Evolutionary conservation across 2,888 invertebrate species (phyloP), one percentile per base, ranked within the genome.

Genomic region (Caenorhabditis angaria): DNA sequence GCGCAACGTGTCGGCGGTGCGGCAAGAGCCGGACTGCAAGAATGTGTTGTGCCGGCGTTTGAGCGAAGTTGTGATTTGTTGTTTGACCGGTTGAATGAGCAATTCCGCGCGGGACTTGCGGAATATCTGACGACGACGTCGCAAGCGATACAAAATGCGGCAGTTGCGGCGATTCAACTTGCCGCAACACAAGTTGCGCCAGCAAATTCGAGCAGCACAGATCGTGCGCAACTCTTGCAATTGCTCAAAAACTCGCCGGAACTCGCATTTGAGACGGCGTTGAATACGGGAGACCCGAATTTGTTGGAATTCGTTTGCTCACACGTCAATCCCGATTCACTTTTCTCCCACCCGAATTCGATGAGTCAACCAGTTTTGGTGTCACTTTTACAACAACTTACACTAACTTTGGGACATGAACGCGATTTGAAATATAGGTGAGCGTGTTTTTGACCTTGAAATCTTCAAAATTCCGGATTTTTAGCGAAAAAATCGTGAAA

Each of bases 311-410:
- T 92, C 78, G 93, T 94, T 14, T 94, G 96, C 88, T 93, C 94
- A 85, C 91, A 91, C 73, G 93, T 94, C 24, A 93, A 94, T 86
- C 93, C 93, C 0, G 91, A 91, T 65, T 90, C 91, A 72, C 92
- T 95, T 72, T 77, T 85, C 48, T 51, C 63, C 4, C 66, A 57
- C 8, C 62, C 53, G 47, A 77, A 70, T 57, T 51, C 35, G 27
- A 91, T 95, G 67, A 92, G 92, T 80, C 95, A 95, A 88, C 93
- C 93, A 83, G 94, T 95, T 68, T 90, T 97, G 77, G 90, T 97
- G 61, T 94, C 96, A 2, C 91, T 97, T 29, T 93, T 97, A 83
- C 95, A 97, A 88, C 97, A 97, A 88, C 77, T 87, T 18, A 65
- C 81, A 12, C 59, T 71, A 14, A 67, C 76, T 18, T 66, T 85